These are phyloP conservation scores for Rhadinocentrus ornatus DNA, from an alignment of 2,797 vertebrate genomes.

Conservation along the genomic window DNA sequence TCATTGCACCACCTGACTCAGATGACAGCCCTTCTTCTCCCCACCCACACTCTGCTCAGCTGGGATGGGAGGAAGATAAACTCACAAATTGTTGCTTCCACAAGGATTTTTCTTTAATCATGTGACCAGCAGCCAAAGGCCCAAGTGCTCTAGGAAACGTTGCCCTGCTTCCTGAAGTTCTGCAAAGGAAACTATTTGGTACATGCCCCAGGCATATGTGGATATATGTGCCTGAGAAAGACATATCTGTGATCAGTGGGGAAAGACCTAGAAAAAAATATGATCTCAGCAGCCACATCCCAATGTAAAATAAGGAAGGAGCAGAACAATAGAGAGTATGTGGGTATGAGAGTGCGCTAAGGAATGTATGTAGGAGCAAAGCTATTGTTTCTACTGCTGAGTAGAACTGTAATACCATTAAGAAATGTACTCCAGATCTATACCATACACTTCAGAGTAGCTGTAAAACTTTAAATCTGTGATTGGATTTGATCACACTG, in stretches of 20 bases:
- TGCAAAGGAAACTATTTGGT: constrained; percentile 47
- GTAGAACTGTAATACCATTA: constrained; percentile 27
- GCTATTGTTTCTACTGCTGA: constrained; percentile 39
- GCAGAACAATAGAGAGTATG: constrained; percentile 64
- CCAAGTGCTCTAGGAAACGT: constrained; percentile 9
- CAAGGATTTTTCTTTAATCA: constrained; percentile 47
- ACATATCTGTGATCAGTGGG: constrained; percentile 37
- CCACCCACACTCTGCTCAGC: constrained; percentile 25
- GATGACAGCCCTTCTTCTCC: constrained; percentile 28
- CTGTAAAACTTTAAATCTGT: constrained; percentile 18
- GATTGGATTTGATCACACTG: constrained; percentile 55
- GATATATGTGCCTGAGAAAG: constrained; percentile 34
- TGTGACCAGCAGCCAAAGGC: constrained; percentile 60
- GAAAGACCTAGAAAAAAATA: constrained; percentile 40
- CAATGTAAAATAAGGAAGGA: constrained; percentile 48
- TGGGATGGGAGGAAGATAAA: constrained; percentile 42
- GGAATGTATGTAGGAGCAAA: constrained; percentile 66
- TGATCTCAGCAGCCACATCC: constrained; percentile 27
- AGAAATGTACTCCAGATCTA: constrained; percentile 37
- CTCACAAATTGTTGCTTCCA: constrained; percentile 43
- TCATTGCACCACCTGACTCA: constrained; percentile 63
- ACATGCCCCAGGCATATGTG: constrained; percentile 41
- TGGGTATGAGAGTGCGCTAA: constrained; percentile 55
- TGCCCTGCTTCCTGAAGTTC: constrained; percentile 49
- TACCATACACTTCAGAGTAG: constrained; percentile 6